Evolutionary conservation across 1,140 invertebrate species (phyloP).

Genomic region (Brachionus manjavacas): DNA sequence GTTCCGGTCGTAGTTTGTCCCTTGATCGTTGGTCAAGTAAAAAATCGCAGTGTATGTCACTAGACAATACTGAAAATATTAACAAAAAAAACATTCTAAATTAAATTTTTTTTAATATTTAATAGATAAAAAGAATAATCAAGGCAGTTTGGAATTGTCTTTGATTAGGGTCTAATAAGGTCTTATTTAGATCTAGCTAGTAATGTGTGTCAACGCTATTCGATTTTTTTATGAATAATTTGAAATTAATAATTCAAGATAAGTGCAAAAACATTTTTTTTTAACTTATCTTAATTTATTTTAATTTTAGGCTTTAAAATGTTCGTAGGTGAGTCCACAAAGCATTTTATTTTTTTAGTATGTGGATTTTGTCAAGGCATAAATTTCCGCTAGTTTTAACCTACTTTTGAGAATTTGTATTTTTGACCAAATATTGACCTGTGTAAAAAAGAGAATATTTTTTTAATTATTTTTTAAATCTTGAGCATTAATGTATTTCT

Average conservation of each 20-base stretch:
- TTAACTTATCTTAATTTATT: not conserved
- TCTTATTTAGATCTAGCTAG: not conserved
- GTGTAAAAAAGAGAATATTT: not conserved
- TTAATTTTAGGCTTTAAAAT: not conserved
- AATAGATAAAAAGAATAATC: no score
- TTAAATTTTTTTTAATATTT: not conserved
- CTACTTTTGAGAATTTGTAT: not conserved
- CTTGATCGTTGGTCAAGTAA: slow-evolving; percentile 18
- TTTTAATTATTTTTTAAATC: not conserved
- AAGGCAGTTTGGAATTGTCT: no score
- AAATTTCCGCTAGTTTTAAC: slow-evolving; percentile 10
- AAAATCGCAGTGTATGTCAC: not conserved
- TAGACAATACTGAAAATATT: no score
- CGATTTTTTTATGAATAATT: not conserved
- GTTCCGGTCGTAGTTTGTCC: not conserved
- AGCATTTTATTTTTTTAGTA: not conserved
- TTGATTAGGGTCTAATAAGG: not conserved
- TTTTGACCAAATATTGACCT: not conserved
- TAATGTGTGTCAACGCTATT: not conserved
- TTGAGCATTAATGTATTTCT: no score
- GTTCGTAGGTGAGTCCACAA: not conserved
- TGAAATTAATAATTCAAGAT: not conserved
- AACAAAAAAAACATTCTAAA: not conserved
- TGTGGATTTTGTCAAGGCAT: not conserved
- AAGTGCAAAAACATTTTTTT: not conserved